Evolutionary conservation across 2,113 vertebrate species (phyloP), one percentile per base, ranked within the genome.

Genomic region (Nipponia nippon): DNA sequence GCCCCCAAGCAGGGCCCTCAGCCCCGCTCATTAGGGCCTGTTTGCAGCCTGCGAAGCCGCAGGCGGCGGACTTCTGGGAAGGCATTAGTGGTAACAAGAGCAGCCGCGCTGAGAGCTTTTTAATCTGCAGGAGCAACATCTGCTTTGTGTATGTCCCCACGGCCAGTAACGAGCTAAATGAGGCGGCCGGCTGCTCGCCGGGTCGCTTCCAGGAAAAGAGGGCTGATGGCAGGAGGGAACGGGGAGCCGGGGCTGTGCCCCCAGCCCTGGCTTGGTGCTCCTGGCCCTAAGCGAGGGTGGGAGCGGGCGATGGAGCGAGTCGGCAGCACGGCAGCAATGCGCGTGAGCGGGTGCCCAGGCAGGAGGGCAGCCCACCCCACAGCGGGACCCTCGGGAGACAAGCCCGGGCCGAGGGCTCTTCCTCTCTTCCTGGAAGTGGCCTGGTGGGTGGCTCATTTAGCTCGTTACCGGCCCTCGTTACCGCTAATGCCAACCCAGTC

Each of bases 191-290:
- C 65, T 15, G 36, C 85, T 87, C 7, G 19, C 46, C 4, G n/a
- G 47, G 85, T 79, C 56, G n/a, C 77, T 97, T 97, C 97, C 94
- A 96, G 83, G 97, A 97, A 97, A 75, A 75, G 12, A 32, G 5
- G 67, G 71, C 67, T 83, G 36, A 52, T 3, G 16, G 72, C 19
- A 7, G 25, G 66, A 30, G n/a, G 32, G 8, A 16, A 46, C 14
- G 27, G 65, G 63, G 44, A 40, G 18, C 16, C 19, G 1, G 29
- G 34, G 40, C 78, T 70, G 80, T 2, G 11, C 34, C 62, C 49
- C 27, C 38, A 4, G 34, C 50, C 21, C 36, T 1, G 6, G 30
- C 78, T 80, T 42, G 1, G 1, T 21, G 85, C 13, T 80, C 32
- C 72, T 7, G 67, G 44, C 40, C 23, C 49, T 7, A 13, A 30